phyloP scores from a whole-genome alignment of 2,888 invertebrate genomes.

The Sinotaia quadrata region DNA sequence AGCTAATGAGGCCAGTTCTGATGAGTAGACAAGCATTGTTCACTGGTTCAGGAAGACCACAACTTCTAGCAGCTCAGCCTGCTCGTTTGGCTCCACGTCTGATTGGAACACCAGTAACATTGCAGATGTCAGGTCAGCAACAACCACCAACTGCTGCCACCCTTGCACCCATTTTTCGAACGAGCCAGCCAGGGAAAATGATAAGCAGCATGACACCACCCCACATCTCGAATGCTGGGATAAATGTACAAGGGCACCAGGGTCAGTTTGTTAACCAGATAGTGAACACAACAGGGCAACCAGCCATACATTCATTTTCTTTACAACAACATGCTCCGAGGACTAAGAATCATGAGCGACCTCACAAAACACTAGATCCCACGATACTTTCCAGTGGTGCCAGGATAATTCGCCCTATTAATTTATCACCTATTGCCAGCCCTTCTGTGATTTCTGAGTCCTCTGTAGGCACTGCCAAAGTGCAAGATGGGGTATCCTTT shows the following conservation, averaged over 20 bases:
- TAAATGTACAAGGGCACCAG: constrained; percentile 8
- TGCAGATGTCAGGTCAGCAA: constrained; percentile 26
- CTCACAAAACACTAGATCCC: constrained; percentile 8
- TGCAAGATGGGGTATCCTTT: not conserved
- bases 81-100: constrained; percentile 21
- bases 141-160: constrained; percentile 12
- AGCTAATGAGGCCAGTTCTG: not conserved
- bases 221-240: not conserved
- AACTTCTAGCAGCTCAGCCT: constrained; percentile 15
- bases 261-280: constrained; percentile 25
- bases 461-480: not conserved
- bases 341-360: constrained; percentile 9
- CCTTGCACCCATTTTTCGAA: constrained; percentile 18
- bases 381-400: not conserved
- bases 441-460: not conserved
- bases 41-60: constrained; percentile 6
- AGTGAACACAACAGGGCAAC: not conserved
- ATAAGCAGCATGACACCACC: not conserved
- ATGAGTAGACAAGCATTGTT: constrained; percentile 1
- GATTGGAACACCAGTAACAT: constrained; percentile 10
- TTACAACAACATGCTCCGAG: not conserved
- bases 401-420: constrained; percentile 11
- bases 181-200: constrained; percentile 9
- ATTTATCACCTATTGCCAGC: not conserved
- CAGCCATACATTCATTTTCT: constrained; percentile 16